Evolutionary conservation across 1,140 invertebrate species (phyloP), one percentile per base, ranked within the genome.

Genomic region (Procambarus clarkii): DNA sequence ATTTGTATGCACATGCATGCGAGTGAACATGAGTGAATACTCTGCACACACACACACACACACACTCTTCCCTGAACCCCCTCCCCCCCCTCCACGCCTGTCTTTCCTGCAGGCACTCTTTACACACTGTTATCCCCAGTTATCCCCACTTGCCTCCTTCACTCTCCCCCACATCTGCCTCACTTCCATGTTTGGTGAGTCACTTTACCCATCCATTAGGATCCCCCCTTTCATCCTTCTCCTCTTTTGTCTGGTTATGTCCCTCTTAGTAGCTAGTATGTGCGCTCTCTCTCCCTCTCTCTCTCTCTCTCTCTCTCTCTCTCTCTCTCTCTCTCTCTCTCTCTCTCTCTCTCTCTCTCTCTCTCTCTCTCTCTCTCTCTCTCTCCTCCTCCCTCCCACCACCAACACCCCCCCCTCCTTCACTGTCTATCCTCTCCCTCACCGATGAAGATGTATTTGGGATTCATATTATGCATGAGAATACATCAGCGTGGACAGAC

Each of bases 381-480:
- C 50, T 54, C 50, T 8, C 13, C 50, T 11, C 13, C 50, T 54
- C 7, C 50, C 13, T 45, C 74, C 45, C 45, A 21, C 74, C 24
- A 54, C 50, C 50, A 21, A 21, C 69, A 71, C 7, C 24, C 74
- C 11, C 74, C 74, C 74, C n/a, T 8, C 74, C 24, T 45, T 45
- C 7, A 45, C 21, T n/a, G 24, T 21, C 24, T 54, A 54, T 11
- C 7, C 7, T 11, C 50, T 54, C 50, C 50, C 50, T 8, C 50
- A 54, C 50, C 50, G 77, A 79, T 79, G 77, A 79, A 79, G 77
- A 79, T 79, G 77, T 79, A 79, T 79, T 46, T 79, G 4, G 48
- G 48, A 79, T 79, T 79, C 77, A 79, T 79, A 79, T 79, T 79
- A 79, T 79, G 77, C 77, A 48, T n/a, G 45, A 44, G 77, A 79